Evolutionary conservation across 1,140 invertebrate genomes (phyloP), one percentile per base, ranked within the genome.

Genomic region (Lepidurus couesii): DNA sequence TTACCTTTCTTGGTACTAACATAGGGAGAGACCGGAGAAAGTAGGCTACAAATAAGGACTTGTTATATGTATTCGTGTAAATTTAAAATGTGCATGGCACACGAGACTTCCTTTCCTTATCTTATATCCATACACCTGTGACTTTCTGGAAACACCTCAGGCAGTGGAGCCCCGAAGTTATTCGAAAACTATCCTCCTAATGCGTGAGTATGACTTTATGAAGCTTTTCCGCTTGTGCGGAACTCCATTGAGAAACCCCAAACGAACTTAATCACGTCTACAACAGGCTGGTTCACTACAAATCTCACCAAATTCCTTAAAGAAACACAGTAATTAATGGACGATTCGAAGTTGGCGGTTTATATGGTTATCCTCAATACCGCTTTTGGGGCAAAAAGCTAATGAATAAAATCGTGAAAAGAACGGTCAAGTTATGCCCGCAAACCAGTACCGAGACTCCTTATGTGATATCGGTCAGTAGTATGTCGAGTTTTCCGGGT

Each of bases 381-480:
- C 1, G 53, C 21, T 65, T 47, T 65, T 7, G 4, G 21, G 16
- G 53, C 53, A 16, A 21, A 65, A 65, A 9, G 21, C 1, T 13
- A 2, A 21, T 65, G 34, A 34, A 65, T 7, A n/a, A 21, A 65
- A 65, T 65, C 53, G 13, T 65, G 53, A 21, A 65, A 65, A 21
- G 7, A 65, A 65, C 13, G 53, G 53, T 65, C 53, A 16, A 65
- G 21, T 13, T 21, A 65, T 65, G 53, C 53, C 53, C 53, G 53
- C 53, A 65, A 65, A 65, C 53, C 53, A 65, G 21, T 65, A 65
- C 53, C 53, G 53, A n/a, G 16, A 13, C 53, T 65, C 16, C 13
- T 13, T n/a, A 65, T 65, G 53, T 65, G 53, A 65, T 65, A 65
- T 65, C 53, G 53, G 53, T 65, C 53, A 65, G 53, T 65, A 65